Evolutionary conservation across 2,113 vertebrate genomes (phyloP).

Genomic region (Callopanchax toddi): DNA sequence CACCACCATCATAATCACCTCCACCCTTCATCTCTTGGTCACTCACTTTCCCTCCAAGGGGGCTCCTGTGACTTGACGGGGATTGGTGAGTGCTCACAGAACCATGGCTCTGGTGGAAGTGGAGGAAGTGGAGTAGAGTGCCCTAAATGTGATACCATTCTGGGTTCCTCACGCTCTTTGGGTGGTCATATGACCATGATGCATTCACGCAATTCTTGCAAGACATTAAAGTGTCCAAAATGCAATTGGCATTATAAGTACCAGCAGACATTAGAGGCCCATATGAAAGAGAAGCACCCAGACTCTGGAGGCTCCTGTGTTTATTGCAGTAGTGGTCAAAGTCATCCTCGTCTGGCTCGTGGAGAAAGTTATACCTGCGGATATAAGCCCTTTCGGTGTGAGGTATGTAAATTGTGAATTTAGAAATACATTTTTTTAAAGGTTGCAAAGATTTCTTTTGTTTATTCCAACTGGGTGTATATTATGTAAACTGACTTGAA

Average conservation of each 20-base stretch:
- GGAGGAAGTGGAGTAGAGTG: constrained; percentile 94
- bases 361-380: constrained; percentile 99
- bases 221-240: constrained; percentile 99
- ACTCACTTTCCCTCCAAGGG: constrained; percentile 84
- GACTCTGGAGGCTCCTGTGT: constrained; percentile 93
- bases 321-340: constrained; percentile 96
- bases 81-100: constrained; percentile 92
- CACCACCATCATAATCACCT: constrained; percentile 82
- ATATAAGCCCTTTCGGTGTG: constrained; percentile 98
- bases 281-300: constrained; percentile 99
- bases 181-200: constrained; percentile 99
- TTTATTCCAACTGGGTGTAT: no score
- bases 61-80: constrained; percentile 89
- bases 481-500: background rate
- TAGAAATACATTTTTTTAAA: background rate
- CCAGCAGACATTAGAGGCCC: constrained; percentile 99
- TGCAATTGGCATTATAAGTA: constrained; percentile 99
- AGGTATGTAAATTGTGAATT: constrained; percentile 68
- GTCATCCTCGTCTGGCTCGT: constrained; percentile 94
- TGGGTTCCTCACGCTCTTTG: constrained; percentile 96
- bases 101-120: constrained; percentile 81
- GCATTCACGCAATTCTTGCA: constrained; percentile 99
- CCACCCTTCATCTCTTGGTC: constrained; percentile 76
- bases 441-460: background rate
- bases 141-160: constrained; percentile 96